These are phyloP conservation scores for Ciconia boyciana DNA, from an alignment of 2,113 vertebrate species.

Conservation along the genomic window DNA sequence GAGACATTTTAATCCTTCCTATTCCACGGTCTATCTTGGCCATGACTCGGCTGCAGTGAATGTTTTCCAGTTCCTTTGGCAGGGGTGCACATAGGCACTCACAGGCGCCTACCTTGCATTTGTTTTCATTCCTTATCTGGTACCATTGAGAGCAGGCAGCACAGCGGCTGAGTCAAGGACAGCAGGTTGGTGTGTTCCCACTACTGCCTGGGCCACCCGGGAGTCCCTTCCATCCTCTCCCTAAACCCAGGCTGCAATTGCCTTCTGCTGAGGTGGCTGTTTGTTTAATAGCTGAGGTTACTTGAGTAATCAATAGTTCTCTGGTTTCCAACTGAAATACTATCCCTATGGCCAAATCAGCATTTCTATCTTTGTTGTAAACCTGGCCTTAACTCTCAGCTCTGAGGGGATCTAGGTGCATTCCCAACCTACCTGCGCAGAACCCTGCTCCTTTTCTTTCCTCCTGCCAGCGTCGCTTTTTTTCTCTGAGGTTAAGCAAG, in stretches of 20 bases:
- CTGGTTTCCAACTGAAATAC: neutral
- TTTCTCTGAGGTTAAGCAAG: neutral
- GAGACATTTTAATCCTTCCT: neutral
- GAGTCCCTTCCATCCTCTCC: neutral
- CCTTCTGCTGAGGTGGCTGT: neutral
- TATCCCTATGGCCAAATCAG: neutral
- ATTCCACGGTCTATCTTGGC: neutral
- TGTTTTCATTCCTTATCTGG: constrained; percentile 27
- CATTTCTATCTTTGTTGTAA: neutral
- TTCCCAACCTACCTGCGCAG: neutral
- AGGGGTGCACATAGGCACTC: neutral
- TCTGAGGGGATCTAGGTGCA: neutral
- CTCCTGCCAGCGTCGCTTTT: neutral
- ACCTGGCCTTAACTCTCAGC: neutral
- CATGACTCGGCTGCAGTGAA: neutral
- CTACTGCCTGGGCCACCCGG: neutral
- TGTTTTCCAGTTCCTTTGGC: neutral
- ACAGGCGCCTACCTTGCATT: neutral
- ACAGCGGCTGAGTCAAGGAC: neutral
- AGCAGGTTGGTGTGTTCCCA: neutral
- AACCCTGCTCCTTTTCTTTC: neutral
- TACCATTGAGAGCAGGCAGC: neutral
- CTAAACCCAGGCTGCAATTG: neutral
- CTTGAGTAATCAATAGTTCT: constrained; percentile 22
- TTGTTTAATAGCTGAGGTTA: constrained; percentile 12